Evolutionary conservation across 2,113 vertebrate genomes (phyloP), one percentile per base, ranked within the genome.

Genomic region (Strigops habroptila): DNA sequence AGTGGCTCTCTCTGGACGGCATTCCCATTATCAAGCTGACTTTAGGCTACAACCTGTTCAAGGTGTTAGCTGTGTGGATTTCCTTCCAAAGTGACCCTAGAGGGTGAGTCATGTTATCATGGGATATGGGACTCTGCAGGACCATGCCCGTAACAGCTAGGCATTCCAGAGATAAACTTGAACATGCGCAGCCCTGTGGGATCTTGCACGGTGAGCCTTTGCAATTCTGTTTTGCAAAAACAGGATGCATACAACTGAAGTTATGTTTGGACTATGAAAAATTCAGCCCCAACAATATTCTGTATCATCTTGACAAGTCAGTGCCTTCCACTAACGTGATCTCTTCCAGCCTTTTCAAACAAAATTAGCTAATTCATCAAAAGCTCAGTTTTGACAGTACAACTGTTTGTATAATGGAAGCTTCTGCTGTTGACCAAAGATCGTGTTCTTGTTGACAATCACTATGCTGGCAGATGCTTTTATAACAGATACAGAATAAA

Each of bases 401-500:
- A 28, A 51, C 55, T 92, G 12, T 57, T 92, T 93, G 27, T 48
- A 75, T 68, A 92, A 88, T 55, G 13, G 74, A 84, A 86, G 27
- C 31, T 92, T 95, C 60, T 91, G 43, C 48, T 86, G 35, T 69
- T 86, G 92, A 28, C 25, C 57, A 87, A 84, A 92, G 49, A 92
- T 64, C 62, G 85, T 9, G 0, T 41, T 69, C 83, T 78, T 85
- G 74, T 93, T 84, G 77, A 81, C 83, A 87, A 88, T 87, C 52
- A 14, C 60, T 76, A 4, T 89, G 39, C 37, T 89, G 83, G 69
- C 69, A 93, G 81, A 84, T 68, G 77, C 35, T 87, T 73, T 90
- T 92, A 35, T 52, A 91, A 76, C 33, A 92, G 80, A 64, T 37
- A 80, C 39, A 86, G 65, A 93, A 91, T 75, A 92, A 95, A 95